Base-by-base conservation (phyloP, 2,888 invertebrate genomes). In the Thelaira solivaga region DNA sequence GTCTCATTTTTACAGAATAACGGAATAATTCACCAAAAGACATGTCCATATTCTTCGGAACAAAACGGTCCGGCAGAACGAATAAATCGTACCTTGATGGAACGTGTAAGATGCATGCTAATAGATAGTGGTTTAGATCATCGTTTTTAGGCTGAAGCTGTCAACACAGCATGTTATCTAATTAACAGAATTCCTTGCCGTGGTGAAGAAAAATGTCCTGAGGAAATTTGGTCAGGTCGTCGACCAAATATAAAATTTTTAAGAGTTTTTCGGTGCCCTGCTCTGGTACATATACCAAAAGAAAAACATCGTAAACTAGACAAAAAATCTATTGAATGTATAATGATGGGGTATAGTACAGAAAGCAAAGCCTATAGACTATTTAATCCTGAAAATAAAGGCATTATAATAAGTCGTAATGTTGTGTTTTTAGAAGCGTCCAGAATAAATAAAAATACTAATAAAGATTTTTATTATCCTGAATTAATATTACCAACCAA, bases 271-370 rank as follows among this genome's bases (percentile, higher is more conserved):
- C 77, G 80, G 1, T 80, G 76, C 10, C 61, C 59, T 16, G 74
- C 76, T 1, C 67, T 81, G 41, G 74, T 55, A 36, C 79, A 81
- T 22, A 26, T 81, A 13, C 76, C 76, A 0, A 80, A 80, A 36
- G 74, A 80, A 61, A 80, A 62, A n/a, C 57, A 1, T n/a, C 20
- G 24, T 6, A 45, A 45, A n/a, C n/a, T 45, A n/a, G 45, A 45
- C n/a, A 11, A 76, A n/a, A n/a, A 78, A 59, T 73, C 75, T 10
- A 16, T 22, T 6, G 75, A 81, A 26, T 73, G 73, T n/a, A 67
- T 80, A 1, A 55, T 77, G 13, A 53, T 80, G 47, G 72, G 74
- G 10, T 80, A 80, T 61, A 75, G 79, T 20, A 11, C 34, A 0
- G 67, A 71, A 4, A 47, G 75, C 11, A 81, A 81, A 24, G 81